Evolutionary conservation across 2,888 invertebrate species (phyloP).

Genomic region (Drosophila flavopinicola): DNA sequence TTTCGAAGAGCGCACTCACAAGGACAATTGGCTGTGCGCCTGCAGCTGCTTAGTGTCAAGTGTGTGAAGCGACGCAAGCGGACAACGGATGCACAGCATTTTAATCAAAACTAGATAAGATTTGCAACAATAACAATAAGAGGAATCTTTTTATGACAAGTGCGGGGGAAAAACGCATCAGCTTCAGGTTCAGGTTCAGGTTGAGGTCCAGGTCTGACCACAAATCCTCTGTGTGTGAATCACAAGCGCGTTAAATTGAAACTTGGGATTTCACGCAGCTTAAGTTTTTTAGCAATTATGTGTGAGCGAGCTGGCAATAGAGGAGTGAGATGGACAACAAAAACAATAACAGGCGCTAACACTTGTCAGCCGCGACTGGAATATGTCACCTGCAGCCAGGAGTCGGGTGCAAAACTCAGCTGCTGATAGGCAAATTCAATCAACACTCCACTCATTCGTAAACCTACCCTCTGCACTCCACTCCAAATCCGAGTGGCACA

Average conservation of each 20-base stretch:
- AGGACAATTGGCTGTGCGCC: conserved; percentile 6
- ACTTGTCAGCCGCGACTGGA: conserved; percentile 70
- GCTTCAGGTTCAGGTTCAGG: too few relatives aligned
- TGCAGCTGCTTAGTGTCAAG: conserved; percentile 74
- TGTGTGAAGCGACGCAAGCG: conserved; percentile 46
- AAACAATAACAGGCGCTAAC: conserved; percentile 59
- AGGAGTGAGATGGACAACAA: conserved; percentile 17
- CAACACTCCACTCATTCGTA: conserved; percentile 36
- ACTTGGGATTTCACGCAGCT: conserved; percentile 84
- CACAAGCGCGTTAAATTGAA: conserved; percentile 85
- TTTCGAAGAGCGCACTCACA: conserved; percentile 3
- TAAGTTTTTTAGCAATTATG: conserved; percentile 83
- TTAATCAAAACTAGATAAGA: conserved; percentile 68
- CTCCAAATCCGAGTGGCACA: conserved; percentile 68
- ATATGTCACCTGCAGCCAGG: conserved; percentile 70
- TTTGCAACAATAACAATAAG: conserved; percentile 35
- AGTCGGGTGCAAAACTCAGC: conserved; percentile 1
- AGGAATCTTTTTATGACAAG: conserved; percentile 43
- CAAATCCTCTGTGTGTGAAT: conserved; percentile 57
- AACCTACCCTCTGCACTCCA: conserved; percentile 3
- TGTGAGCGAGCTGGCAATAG: conserved; percentile 12
- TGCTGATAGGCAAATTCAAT: conserved; percentile 63
- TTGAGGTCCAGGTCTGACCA: conserved; percentile 28
- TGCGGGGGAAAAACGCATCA: too few relatives aligned
- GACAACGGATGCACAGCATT: conserved; percentile 49